phyloP scores from a whole-genome alignment of 2,888 invertebrate genomes.

The Nephrotoma guestfalica region DNA sequence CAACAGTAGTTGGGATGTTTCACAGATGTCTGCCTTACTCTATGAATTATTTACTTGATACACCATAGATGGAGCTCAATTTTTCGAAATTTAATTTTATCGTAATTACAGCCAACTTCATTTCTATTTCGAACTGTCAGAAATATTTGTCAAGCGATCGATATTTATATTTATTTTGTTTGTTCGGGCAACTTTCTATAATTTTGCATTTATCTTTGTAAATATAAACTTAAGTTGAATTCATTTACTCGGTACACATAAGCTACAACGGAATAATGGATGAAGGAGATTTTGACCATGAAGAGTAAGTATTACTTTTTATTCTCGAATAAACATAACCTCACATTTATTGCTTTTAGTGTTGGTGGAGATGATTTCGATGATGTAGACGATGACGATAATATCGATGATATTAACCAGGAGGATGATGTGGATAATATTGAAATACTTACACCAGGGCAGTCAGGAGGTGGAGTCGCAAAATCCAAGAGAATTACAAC shows the following conservation, averaged over 20 bases:
- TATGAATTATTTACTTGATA: too few relatives aligned
- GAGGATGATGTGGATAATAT: constrained; percentile 78
- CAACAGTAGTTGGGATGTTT: too few relatives aligned
- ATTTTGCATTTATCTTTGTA: background rate
- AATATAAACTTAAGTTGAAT: too few relatives aligned
- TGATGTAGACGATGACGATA: constrained; percentile 79
- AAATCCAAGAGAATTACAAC: constrained; percentile 90
- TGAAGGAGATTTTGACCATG: constrained; percentile 75
- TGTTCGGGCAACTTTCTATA: background rate
- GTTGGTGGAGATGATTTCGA: constrained; percentile 67
- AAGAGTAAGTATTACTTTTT: constrained; percentile 44
- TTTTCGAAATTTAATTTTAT: too few relatives aligned
- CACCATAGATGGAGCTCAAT: too few relatives aligned
- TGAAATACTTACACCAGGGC: constrained; percentile 67
- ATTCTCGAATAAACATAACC: background rate
- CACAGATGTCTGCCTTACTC: too few relatives aligned
- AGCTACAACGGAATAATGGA: constrained; percentile 43
- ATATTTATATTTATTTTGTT: background rate
- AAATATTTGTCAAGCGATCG: background rate
- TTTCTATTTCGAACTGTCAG: background rate
- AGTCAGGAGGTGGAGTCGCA: constrained; percentile 66
- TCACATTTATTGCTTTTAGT: background rate
- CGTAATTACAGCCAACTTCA: background rate
- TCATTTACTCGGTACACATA: too few relatives aligned
- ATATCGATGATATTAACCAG: constrained; percentile 73